These are phyloP conservation scores for Mormoops blainvillei DNA, from an alignment of 2,113 vertebrate genomes.

Conservation along the genomic window DNA sequence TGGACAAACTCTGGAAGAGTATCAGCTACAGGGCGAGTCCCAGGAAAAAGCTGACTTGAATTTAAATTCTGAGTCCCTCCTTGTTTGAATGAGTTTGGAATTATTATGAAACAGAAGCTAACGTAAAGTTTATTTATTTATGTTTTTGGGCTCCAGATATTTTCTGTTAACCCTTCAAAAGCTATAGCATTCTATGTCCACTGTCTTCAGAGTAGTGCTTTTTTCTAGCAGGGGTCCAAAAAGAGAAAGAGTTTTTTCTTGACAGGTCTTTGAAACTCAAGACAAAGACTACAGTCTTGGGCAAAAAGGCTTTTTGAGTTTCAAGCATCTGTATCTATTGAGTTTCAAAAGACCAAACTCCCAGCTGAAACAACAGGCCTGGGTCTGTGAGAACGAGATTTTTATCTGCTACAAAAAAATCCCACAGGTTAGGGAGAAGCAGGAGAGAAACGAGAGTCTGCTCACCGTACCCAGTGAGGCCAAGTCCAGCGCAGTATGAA, in stretches of 20 bases:
- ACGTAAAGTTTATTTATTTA: neutral
- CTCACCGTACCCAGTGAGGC: neutral
- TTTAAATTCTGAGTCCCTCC: neutral
- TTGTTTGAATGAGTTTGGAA: neutral
- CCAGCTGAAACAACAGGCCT: neutral
- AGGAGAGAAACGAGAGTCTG: neutral
- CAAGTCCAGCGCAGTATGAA: neutral
- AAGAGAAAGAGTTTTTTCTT: neutral
- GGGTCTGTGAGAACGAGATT: slow-evolving; percentile 24
- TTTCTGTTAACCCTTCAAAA: neutral
- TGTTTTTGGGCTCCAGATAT: neutral
- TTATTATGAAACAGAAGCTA: neutral
- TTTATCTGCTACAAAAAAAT: neutral
- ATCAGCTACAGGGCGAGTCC: neutral
- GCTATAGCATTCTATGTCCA: neutral
- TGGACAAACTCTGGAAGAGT: neutral
- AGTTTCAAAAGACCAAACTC: slow-evolving; percentile 45
- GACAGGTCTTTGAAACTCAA: slow-evolving; percentile 38
- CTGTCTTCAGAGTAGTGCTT: neutral
- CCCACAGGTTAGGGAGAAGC: neutral
- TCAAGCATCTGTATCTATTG: neutral
- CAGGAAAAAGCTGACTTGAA: neutral
- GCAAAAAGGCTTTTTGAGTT: slow-evolving; percentile 40
- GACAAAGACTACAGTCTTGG: neutral
- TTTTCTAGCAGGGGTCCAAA: neutral